Evolutionary conservation across 1,140 invertebrate genomes (phyloP).

Genomic region (Nomia melanderi): DNA sequence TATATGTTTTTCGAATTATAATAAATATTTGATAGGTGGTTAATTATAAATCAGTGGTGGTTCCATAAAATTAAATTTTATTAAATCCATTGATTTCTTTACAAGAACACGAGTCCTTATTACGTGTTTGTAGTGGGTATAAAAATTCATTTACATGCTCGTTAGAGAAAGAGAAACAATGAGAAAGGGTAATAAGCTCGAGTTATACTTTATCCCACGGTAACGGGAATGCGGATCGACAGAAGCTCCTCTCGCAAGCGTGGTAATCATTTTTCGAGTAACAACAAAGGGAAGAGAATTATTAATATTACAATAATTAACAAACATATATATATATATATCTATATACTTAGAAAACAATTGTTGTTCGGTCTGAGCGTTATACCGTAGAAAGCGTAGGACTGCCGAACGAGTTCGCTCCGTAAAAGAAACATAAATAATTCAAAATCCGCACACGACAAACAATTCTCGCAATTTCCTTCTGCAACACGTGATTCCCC

Average conservation of each 20-base stretch:
- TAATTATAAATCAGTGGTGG: not conserved
- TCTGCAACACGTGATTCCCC: no score
- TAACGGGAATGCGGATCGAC: slow-evolving; percentile 25
- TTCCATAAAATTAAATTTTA: slow-evolving; percentile 53
- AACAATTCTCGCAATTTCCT: not conserved
- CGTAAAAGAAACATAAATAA: not conserved
- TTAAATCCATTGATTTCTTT: slow-evolving; percentile 49
- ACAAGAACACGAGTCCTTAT: slow-evolving; percentile 55
- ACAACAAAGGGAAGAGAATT: slow-evolving; percentile 33
- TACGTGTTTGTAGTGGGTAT: slow-evolving; percentile 41
- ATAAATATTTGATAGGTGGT: not conserved
- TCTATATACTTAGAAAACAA: slow-evolving; percentile 32
- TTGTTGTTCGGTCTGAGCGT: slow-evolving; percentile 20
- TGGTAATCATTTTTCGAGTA: slow-evolving; percentile 55
- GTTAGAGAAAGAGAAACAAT: slow-evolving; percentile 46
- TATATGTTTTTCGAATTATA: no score
- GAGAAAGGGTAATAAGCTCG: slow-evolving; percentile 50
- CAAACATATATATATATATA: slow-evolving; percentile 48
- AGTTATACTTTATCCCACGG: slow-evolving; percentile 49
- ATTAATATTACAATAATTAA: slow-evolving; percentile 60
- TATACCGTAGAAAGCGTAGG: slow-evolving; percentile 6
- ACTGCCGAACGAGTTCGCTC: not conserved
- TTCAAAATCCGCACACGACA: no score
- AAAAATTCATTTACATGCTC: slow-evolving; percentile 64
- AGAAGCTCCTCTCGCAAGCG: slow-evolving; percentile 12